Evolutionary conservation across 2,797 vertebrate genomes (phyloP), one percentile per base, ranked within the genome.

Genomic region (Oophaga sylvatica): DNA sequence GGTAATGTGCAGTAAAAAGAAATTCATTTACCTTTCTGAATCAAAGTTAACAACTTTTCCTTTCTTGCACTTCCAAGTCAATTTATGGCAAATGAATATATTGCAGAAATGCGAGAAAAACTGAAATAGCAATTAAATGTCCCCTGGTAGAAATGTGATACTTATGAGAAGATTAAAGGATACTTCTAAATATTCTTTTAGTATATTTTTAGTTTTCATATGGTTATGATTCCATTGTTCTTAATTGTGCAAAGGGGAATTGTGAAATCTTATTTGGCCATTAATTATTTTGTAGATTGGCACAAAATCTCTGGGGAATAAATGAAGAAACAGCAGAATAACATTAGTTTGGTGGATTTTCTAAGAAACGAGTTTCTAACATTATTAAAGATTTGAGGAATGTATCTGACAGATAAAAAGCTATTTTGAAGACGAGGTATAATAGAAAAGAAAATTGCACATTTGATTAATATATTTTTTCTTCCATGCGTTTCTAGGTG

Each of bases 181-280:
- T 22, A 77, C n/a, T 56, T 77, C 48, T 56, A 15, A 53, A 77
- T 56, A 16, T 56, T 53, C 6, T n/a, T 76, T 48, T 13, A n/a
- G 41, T 26, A 76, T 76, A 76, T 76, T 76, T 76, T 56, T 56
- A 26, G 73, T 76, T 56, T 76, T 53, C 22, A 53, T 76, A 76
- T 53, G 73, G n/a, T 76, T 76, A 76, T 56, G 73, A 26, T n/a
- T 56, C n/a, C 22, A 26, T 56, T 60, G 56, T 80, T 80, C 29
- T 19, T 35, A 80, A 80, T 80, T 80, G 77, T 80, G 17, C 77
- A 35, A 80, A 80, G 57, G 77, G 77, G 77, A 60, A 80, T 60
- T 60, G 29, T 10, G 17, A 3, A 2, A 80, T 60, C 77, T 80
- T 35, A 80, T 62, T 60, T 62, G 77, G 57, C 29, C 29, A 80